Conservation (phyloP, 2,888 invertebrate genomes). For the Gymnocheta viridis region DNA sequence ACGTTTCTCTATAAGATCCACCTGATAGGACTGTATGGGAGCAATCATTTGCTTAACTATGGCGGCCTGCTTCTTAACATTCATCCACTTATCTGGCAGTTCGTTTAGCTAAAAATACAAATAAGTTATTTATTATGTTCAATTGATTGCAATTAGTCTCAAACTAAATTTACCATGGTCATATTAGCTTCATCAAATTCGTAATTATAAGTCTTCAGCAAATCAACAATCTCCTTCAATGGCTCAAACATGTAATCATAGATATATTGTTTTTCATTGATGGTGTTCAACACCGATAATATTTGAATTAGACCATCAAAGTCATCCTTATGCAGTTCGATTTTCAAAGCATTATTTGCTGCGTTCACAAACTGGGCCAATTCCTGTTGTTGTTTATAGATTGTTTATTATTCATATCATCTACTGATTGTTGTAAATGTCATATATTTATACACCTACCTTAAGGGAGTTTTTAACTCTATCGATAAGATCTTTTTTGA, state of each 20-base stretch:
- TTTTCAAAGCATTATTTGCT: slow-evolving; percentile 87
- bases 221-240: slow-evolving; percentile 91
- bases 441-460: slow-evolving; percentile 81
- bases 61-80: slow-evolving; percentile 91
- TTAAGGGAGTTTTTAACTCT: slow-evolving; percentile 86
- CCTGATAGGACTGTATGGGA: slow-evolving; percentile 94
- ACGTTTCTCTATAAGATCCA: slow-evolving; percentile 91
- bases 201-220: slow-evolving; percentile 92
- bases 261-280: slow-evolving; percentile 89
- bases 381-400: slow-evolving; percentile 82
- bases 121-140: neutral
- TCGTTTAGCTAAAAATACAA: slow-evolving; percentile 85
- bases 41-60: slow-evolving; percentile 92
- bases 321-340: slow-evolving; percentile 91
- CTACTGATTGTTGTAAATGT: neutral
- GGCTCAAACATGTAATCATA: slow-evolving; percentile 96
- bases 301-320: slow-evolving; percentile 91
- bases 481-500: slow-evolving; percentile 92
- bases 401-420: neutral
- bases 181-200: slow-evolving; percentile 91
- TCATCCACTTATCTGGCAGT: slow-evolving; percentile 93
- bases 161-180: slow-evolving; percentile 84
- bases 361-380: slow-evolving; percentile 90
- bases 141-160: neutral
- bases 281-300: slow-evolving; percentile 90